Conservation (phyloP, 2,888 invertebrate species). For the Sphaerophoria taeniata region DNA sequence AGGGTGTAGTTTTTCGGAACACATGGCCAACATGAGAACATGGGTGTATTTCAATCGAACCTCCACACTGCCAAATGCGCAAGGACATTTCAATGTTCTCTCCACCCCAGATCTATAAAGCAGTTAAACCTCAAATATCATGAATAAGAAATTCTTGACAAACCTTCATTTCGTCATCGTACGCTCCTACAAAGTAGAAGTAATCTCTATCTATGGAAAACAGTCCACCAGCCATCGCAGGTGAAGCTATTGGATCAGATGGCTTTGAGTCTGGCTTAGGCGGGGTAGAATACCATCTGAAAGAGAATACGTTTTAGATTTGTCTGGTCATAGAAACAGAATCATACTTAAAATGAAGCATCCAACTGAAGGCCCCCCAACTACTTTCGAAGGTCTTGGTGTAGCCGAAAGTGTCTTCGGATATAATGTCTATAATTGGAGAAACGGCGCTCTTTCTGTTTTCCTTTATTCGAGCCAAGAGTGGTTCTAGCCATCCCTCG, state of each 20-base stretch:
- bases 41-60: conserved; percentile 94
- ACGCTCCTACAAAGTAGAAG: conserved; percentile 94
- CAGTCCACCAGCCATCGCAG: conserved; percentile 96
- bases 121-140: background rate
- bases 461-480: conserved; percentile 85
- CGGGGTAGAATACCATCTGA: conserved; percentile 46
- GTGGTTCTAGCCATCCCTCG: conserved; percentile 90
- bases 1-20: conserved; percentile 96
- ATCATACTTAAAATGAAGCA: conserved; percentile 89
- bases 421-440: conserved; percentile 96
- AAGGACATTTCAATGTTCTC: conserved; percentile 99
- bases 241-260: conserved; percentile 90
- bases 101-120: conserved; percentile 93
- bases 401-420: conserved; percentile 97
- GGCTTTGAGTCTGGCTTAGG: conserved; percentile 84
- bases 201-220: conserved; percentile 92
- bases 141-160: too few species aligned
- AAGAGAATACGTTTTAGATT: background rate
- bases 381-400: conserved; percentile 95
- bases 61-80: conserved; percentile 98
- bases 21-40: conserved; percentile 97
- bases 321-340: background rate
- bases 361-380: conserved; percentile 99
- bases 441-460: conserved; percentile 80
- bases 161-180: conserved; percentile 94